phyloP scores from a whole-genome alignment of 2,888 invertebrate species.

The Pandemis cinnamomeana region DNA sequence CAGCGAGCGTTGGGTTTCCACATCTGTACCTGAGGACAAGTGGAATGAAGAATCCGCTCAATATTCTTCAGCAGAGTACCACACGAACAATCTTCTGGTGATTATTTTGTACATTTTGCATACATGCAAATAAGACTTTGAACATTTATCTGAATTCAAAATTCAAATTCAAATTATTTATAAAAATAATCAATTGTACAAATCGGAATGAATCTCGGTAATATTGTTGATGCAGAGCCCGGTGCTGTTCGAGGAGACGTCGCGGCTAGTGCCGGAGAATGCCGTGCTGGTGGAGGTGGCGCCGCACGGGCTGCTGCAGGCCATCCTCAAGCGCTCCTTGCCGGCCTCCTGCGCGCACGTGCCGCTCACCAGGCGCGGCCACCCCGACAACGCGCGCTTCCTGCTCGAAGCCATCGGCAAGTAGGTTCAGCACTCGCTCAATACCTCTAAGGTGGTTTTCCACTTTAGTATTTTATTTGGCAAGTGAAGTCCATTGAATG shows the following conservation, averaged over 20 bases:
- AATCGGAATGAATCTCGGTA: no score
- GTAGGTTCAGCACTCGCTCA: slow-evolving; percentile 62
- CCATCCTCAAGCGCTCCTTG: slow-evolving; percentile 92
- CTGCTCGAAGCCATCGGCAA: slow-evolving; percentile 86
- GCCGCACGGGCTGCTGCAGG: slow-evolving; percentile 94
- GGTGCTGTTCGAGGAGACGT: slow-evolving; percentile 92
- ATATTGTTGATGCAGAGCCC: slow-evolving; percentile 77
- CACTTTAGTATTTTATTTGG: no score
- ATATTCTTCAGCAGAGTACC: slow-evolving; percentile 91
- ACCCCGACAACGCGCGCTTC: slow-evolving; percentile 83
- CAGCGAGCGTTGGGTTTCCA: slow-evolving; percentile 90
- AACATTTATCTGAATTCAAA: background rate
- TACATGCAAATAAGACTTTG: no score
- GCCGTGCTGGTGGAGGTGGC: slow-evolving; percentile 95
- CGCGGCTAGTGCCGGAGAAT: slow-evolving; percentile 89
- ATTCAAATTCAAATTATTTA: no score
- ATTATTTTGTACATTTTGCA: slow-evolving; percentile 39
- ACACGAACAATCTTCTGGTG: slow-evolving; percentile 91
- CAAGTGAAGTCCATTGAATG: no score
- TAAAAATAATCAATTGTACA: no score
- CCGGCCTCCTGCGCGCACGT: slow-evolving; percentile 86
- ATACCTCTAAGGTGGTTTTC: background rate
- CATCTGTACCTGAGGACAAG: slow-evolving; percentile 86
- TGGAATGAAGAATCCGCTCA: slow-evolving; percentile 62
- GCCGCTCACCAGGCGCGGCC: slow-evolving; percentile 89